phyloP scores from a whole-genome alignment of 2,888 invertebrate species.

The Apamea anceps region DNA sequence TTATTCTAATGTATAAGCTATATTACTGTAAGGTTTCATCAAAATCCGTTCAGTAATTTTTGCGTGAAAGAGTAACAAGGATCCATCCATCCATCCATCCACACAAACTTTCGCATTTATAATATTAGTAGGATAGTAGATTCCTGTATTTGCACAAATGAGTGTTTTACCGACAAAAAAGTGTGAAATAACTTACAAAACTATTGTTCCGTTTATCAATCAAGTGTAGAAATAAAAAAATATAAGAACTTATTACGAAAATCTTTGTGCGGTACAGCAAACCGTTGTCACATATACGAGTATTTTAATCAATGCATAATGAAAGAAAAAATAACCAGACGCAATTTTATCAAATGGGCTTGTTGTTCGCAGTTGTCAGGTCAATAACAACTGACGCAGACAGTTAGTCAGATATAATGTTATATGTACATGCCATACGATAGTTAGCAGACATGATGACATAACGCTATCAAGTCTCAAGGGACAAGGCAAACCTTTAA shows the following conservation, averaged over 20 bases:
- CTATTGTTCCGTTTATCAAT: not conserved
- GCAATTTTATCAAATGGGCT: not conserved
- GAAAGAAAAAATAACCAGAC: not conserved
- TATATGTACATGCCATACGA: slow-evolving; percentile 42
- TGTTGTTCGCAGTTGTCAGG: not conserved
- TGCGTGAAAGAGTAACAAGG: not conserved
- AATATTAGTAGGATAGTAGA: not conserved
- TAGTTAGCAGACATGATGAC: slow-evolving; percentile 32
- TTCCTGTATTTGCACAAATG: not conserved
- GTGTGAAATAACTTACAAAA: no score
- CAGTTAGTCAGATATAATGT: slow-evolving; percentile 4
- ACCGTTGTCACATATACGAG: not conserved
- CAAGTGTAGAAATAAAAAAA: not conserved
- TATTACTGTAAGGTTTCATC: not conserved
- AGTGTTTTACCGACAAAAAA: not conserved
- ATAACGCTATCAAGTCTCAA: not conserved
- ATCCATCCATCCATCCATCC: not conserved
- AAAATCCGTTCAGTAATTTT: no score
- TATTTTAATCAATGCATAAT: not conserved
- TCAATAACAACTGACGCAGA: slow-evolving; percentile 8
- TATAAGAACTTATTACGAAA: accelerated
- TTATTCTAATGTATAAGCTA: not conserved
- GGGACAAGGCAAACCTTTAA: slow-evolving; percentile 9
- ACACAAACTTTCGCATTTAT: not conserved
- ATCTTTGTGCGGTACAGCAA: not conserved